These are phyloP conservation scores for Acanthochromis polyacanthus DNA, from an alignment of 2,113 vertebrate genomes.

Conservation along the genomic window DNA sequence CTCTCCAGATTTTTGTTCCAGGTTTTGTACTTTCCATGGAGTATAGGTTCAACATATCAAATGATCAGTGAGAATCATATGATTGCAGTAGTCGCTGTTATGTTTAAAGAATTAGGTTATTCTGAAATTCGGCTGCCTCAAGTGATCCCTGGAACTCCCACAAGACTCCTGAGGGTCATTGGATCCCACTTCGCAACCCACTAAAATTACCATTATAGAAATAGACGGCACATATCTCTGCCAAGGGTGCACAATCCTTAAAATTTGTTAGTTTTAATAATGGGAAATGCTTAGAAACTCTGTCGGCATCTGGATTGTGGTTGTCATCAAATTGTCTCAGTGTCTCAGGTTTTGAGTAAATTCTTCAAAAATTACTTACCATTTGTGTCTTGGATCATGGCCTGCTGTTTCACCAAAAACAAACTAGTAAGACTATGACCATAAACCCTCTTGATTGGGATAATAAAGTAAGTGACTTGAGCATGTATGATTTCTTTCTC, in stretches of 20 bases:
- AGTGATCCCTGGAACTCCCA: neutral
- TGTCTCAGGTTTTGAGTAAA: no score
- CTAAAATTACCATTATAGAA: neutral
- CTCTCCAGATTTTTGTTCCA: neutral
- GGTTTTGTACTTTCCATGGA: no score
- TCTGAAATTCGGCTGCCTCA: neutral
- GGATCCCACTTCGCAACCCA: constrained; percentile 6
- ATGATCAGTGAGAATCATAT: neutral
- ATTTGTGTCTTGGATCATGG: no score
- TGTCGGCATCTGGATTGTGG: neutral
- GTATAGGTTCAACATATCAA: neutral
- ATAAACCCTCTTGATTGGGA: no score
- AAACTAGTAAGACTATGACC: no score
- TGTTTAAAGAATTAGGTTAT: constrained; percentile 13
- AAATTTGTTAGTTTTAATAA: neutral
- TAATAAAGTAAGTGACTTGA: no score
- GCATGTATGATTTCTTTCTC: no score
- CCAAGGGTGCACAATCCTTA: neutral
- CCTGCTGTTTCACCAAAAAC: no score
- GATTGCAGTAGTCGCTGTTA: neutral
- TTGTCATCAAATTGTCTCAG: neutral
- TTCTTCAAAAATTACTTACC: no score
- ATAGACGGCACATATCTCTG: neutral
- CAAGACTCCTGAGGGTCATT: neutral
- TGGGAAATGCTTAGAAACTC: neutral